Evolutionary conservation across 2,113 vertebrate genomes (phyloP).

Genomic region (human): GRCh38 chr9:137476001-137476500

Average conservation of each 20-base stretch:
- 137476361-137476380: not conserved
- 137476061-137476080: not conserved
- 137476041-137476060: not conserved
- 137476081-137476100: fast-evolving
- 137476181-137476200: not conserved
- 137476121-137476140: not conserved
- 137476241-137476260: not conserved
- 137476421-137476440: not conserved
- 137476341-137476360: fast-evolving
- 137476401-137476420: not conserved
- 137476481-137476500: not conserved
- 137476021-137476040: not conserved
- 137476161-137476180: fast-evolving
- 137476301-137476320: fast-evolving
- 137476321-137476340: not conserved
- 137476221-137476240: fast-evolving
- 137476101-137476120: not conserved
- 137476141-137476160: fast-evolving
- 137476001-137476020: not conserved
- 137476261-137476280: fast-evolving
- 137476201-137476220: fast-evolving
- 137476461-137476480: not conserved
- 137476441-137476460: too few species aligned
- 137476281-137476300: not conserved
- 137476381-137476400: too few species aligned